Base-by-base conservation (phyloP, 2,113 vertebrate species). In the Notarius lentiginosus region DNA sequence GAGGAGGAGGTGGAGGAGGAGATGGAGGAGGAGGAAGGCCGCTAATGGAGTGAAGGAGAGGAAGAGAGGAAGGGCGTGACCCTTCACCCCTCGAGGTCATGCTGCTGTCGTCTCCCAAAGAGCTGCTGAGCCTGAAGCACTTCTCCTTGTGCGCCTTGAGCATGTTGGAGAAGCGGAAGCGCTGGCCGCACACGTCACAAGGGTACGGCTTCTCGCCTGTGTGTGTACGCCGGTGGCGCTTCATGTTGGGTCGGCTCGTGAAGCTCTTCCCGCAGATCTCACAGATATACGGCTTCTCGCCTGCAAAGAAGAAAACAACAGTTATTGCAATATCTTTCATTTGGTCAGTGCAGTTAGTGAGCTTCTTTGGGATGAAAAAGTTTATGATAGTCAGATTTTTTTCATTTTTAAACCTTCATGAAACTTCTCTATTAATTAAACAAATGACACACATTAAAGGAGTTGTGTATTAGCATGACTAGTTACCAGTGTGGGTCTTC, bases 101-200 rank as follows among this genome's bases (percentile, higher is more conserved):
- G 86, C 68, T 87, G 66, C 89, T 70, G 58, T 96, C 94, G 3
- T 92, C 5, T 7, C 95, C 93, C 91, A 95, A 88, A 0, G 96
- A 94, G 92, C 95, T 95, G 94, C 95, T 98, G 92, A 98, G 94
- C 0, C 95, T 96, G 94, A 99, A 98, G 91, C 98, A 99, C 76
- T 98, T 99, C 93, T 99, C 98, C 90, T 97, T 96, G 95, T 99
- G 98, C 1, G 98, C 98, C 90, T 99, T 99, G 87, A 99, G 97
- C 98, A 99, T 99, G 96, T 99, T 99, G 94, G 98, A 99, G 95
- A 99, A 99, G 89, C 98, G 97, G 94, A 99, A 99, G 88, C 98
- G 97, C 87, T 98, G 98, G 82, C 98, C 98, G 0, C 98, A 99
- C 83, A 98, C 96, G 49, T 97, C 97, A 6, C 98, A 99, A 0